Base-by-base conservation (phyloP, 2,888 invertebrate genomes). In the Aproaerema taeniolella region DNA sequence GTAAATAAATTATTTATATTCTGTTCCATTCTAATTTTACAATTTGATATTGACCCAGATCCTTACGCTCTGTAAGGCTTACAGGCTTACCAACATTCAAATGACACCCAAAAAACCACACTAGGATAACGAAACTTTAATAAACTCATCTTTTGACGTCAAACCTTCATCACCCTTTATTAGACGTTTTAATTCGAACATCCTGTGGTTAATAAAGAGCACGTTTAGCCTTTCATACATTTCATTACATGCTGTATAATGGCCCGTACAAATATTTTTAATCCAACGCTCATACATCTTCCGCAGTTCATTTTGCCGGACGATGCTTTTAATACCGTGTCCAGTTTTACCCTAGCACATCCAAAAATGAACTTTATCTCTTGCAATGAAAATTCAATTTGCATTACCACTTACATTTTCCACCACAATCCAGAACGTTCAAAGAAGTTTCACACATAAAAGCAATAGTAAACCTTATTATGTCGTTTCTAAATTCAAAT, bases 211-310 rank as follows among this genome's bases (percentile, higher is more conserved):
- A 81, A 83, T 83, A 83, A 80, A 82, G 79, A 75, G 76, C 72
- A 69, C 78, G 72, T 67, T 73, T 67, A 68, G 73, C 70, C 61
- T 82, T 83, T 82, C 85, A 83, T 85, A n/a, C n/a, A n/a, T 82
- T 83, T 82, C 85, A 85, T 85, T 83, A 82, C 83, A 76, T 67
- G 65, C 64, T 79, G 81, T 80, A 85, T 85, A 85, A 85, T 85
- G 83, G 83, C 67, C 67, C 83, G 81, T 76, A 81, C 85, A 83
- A 85, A 85, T 83, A 85, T 85, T 85, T 85, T 85, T 85, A 85
- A 85, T 85, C 85, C 83, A 67, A 62, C 67, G 74, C 77, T 73
- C 85, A 83, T 83, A 85, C 82, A 82, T 85, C 83, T 83, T 83
- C 72, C 72, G 77, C 67, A 78, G 81, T 82, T 83, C 83, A 83